Base-by-base conservation (phyloP, 2,888 invertebrate species). In the Drosophila macrospina region DNA sequence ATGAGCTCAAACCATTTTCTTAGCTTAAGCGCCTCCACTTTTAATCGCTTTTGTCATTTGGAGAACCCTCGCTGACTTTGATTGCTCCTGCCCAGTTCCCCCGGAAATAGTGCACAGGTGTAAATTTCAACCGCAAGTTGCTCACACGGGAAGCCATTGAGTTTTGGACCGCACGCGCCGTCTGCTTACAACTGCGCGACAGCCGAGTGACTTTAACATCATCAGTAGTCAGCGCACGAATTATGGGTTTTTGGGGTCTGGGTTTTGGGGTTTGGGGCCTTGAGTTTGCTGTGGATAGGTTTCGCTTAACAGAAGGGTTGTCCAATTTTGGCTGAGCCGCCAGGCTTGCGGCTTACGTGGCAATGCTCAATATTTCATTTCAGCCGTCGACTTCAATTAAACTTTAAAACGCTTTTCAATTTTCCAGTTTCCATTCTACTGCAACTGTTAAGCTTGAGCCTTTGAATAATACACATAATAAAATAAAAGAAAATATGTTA, bases 191-290 rank as follows among this genome's bases (percentile, higher is more conserved):
- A 81, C 76, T 78, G 80, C 50, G 52, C 69, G 24, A 37, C 13
- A 52, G 26, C 51, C 28, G n/a, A 15, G 20, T 20, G 59, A 60
- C 64, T 74, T 68, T 59, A 77, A 65, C 48, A 70, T 73, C 78
- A 73, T 82, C 78, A 81, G 80, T 78, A 78, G 74, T 74, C 79
- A 45, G 41, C n/a, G 51, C 79, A 80, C 81, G 77, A 55, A 42
- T 51, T 52, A 30, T 42, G 55, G 55, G 26, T 26, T 37, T 36
- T 37, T 36, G 50, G 20, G 20, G 20, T 20, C 3, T 20, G 20
- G 20, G 20, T 1, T 3, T 20, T 20, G 1, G 20, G 20, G 20
- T 1, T 20, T 20, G 3, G 20, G 20, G 2, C 3, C 20, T 20
- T 20, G 20, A 20, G 20, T 20, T 20, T 20, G 20, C 3, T 2